Base-by-base conservation (phyloP, 1,140 invertebrate species). In the Hesperophylax magnus region DNA sequence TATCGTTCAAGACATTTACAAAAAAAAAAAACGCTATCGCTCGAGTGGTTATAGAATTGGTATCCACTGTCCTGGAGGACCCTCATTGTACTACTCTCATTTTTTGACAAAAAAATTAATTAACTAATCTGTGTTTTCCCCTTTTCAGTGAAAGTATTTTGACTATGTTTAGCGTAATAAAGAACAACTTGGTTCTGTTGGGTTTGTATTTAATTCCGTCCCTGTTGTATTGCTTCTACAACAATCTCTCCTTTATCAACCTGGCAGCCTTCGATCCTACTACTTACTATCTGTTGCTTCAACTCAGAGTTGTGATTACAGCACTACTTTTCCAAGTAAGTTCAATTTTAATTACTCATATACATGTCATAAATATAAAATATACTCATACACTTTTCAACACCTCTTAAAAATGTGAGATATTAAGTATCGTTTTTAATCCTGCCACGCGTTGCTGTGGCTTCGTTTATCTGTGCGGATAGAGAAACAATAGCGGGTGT, bases 241-340 rank as follows among this genome's bases (percentile, higher is more conserved):
- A 99, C 87, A 98, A 98, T 90, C 91, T 99, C 84, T 93, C 97
- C 14, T 99, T 98, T 90, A 92, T 96, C 22, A 98, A 98, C 91
- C 90, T 99, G 81, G 93, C 95, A 20, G 93, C 92, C 24, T 98
- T 98, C 90, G 97, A 98, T 88, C 97, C 97, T 7, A 98, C 97
- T 9, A 98, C 97, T 9, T 98, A 99, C 86, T 98, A 96, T 88
- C 89, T 98, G 27, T 89, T 98, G n/a, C 90, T 99, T 8, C 97
- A 99, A 89, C 93, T 98, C 74, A 90, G 98, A 85, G 97, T 98
- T 31, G 96, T 98, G 27, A 91, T 98, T 2, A 98, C 97, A 52
- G 97, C 97, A 71, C 90, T 98, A 81, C 90, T 98, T 34, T 99
- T 98, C 91, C 97, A 98, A 93, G 96, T 97, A 92, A 86, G 85